Evolutionary conservation across 2,113 vertebrate genomes (phyloP), one percentile per base, ranked within the genome.

Genomic region (Protomyctophum bolini): DNA sequence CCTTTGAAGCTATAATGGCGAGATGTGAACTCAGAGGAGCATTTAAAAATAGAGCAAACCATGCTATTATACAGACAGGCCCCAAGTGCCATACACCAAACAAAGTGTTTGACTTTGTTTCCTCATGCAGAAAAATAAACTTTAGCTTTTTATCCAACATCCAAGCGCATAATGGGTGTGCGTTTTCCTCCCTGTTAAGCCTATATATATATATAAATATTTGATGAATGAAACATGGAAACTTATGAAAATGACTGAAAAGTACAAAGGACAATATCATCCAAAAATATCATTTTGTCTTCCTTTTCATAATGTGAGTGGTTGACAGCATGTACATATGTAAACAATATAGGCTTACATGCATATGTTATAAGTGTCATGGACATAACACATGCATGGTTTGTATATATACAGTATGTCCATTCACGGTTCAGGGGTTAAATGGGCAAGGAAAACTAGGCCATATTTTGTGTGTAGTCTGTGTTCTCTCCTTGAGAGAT

Each of bases 21-120:
- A 46, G 7, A 21, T n/a, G 51, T 71, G 29, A 68, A 62, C 73
- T 76, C 45, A 80, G 57, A 33, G 75, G 52, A 54, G 58, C 8
- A 47, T 70, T 73, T 70, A 63, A 73, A 79, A 85, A 82, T 11
- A 56, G 49, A 74, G 76, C 48, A 41, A 79, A 84, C 10, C 51
- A 46, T 15, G 76, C 72, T 68, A 70, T 80, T 75, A 21, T 21
- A 77, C 77, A 61, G 65, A 62, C 29, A 52, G n/a, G 46, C 55
- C 81, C 78, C 75, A 60, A 67, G 83, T 76, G 86, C 59, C 66
- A 63, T 54, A 41, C 77, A 69, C 72, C 69, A 69, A 82, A 77
- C 79, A 78, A 68, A 75, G 48, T 75, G 70, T 69, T 81, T 79
- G 70, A 75, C 33, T 82, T 76, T 72, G 46, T 29, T 58, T 70